Conservation (phyloP, 2,113 vertebrate species). For the Plecotus auritus region DNA sequence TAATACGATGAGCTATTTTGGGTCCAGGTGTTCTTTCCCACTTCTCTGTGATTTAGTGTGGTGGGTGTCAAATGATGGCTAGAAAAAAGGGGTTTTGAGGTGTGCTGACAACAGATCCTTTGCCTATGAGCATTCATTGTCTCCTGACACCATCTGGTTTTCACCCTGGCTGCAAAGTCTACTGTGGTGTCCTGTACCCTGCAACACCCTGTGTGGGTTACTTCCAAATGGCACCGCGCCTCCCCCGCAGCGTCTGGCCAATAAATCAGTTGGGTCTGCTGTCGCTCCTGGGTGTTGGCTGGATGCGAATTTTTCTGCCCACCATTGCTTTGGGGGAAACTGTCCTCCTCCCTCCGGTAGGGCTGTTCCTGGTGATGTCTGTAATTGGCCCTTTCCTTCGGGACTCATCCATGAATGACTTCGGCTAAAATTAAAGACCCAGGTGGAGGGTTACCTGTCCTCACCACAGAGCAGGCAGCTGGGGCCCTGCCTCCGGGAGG, state of each 20-base stretch:
- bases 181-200: background rate
- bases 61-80: background rate
- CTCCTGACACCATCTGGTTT: slow-evolving; percentile 49
- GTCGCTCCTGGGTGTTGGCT: background rate
- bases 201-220: background rate
- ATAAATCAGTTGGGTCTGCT: background rate
- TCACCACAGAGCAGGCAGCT: background rate
- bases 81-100: background rate
- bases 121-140: slow-evolving; percentile 38
- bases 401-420: background rate
- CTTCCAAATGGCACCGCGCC: background rate
- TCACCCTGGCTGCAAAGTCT: background rate
- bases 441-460: background rate
- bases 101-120: background rate
- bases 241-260: background rate
- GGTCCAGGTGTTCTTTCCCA: background rate
- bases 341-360: background rate
- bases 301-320: background rate
- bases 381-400: background rate
- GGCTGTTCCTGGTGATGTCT: background rate
- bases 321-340: background rate
- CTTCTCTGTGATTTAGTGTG: background rate
- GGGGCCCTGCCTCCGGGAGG: background rate
- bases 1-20: background rate
- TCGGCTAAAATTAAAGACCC: background rate